Evolutionary conservation across 1,140 invertebrate species (phyloP), one percentile per base, ranked within the genome.

Genomic region (Kradibia gibbosae): DNA sequence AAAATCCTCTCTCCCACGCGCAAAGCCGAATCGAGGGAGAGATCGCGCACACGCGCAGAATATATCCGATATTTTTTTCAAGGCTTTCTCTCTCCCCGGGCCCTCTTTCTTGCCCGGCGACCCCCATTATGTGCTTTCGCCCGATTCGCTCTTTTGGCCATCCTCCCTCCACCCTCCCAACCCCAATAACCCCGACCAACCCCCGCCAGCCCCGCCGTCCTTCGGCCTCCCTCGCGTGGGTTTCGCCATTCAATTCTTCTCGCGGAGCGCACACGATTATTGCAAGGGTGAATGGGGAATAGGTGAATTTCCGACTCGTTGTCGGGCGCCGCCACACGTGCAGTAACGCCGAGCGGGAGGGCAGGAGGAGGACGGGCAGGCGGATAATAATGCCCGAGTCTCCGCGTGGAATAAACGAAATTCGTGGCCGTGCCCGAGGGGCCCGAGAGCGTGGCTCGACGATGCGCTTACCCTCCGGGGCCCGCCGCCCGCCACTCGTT

Each of bases 41-140:
- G 73, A 60, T 57, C 73, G 74, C 55, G 39, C 34, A 75, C 55
- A 62, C 57, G 74, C 57, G 74, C 57, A 65, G 74, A 76, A 62
- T 76, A 76, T 76, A 76, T 76, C 39, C 74, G 74, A 76, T 76
- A 76, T 76, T 76, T 76, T 81, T 81, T 81, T 81, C 80, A 81
- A 81, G 80, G 80, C 80, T 81, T 81, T 81, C 79, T 70, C 73
- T 71, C 36, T 67, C 31, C 34, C 62, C 65, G 34, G 11, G 34
- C 22, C 50, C 36, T 73, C 72, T 72, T 80, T 75, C 45, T 73
- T 62, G 34, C 11, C 11, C 53, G n/a, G 28, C 78, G 39, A 74
- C 31, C 45, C 79, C 60, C 42, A 81, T 81, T 81, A 73, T 80
- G 70, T 36, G 78, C 71, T 60, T 60, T 62, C 53, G 53, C 78